Percentiles rank a stretch among this genome's conserved stretches.
Evolutionary conservation across 2,797 vertebrate species (phyloP).

Genomic region (Hydrocynus forskahlii): DNA sequence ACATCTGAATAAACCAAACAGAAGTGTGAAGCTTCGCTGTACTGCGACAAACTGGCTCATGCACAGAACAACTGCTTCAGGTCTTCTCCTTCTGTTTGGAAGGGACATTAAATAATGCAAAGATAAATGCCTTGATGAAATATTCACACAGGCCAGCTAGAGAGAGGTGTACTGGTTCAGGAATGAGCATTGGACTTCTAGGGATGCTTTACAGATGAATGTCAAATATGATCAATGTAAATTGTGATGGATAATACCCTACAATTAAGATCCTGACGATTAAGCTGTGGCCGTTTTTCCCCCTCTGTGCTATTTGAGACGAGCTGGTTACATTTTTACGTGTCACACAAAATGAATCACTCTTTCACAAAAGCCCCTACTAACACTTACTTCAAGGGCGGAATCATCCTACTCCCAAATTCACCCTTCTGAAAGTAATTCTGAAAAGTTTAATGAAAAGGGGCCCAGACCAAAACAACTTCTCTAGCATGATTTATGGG

Average conservation of each 20-base stretch:
- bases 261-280: neutral
- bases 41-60: neutral
- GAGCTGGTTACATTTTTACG: neutral
- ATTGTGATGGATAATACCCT: neutral
- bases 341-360: neutral
- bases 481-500: constrained; percentile 3
- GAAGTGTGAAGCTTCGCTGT: neutral
- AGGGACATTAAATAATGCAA: constrained; percentile 42
- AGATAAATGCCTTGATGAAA: constrained; percentile 38
- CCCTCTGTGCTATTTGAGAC: neutral
- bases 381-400: constrained; percentile 1
- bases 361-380: neutral
- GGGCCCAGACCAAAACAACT: neutral
- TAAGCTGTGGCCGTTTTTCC: neutral
- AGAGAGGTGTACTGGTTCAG: neutral
- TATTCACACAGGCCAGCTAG: constrained; percentile 41
- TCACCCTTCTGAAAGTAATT: neutral
- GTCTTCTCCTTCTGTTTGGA: constrained; percentile 21
- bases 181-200: neutral
- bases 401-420: neutral
- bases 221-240: neutral
- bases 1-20: neutral
- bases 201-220: neutral
- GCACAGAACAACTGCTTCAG: constrained; percentile 24
- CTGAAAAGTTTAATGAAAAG: neutral